Conservation (phyloP, 2,113 vertebrate species). For the Prunella himalayana region DNA sequence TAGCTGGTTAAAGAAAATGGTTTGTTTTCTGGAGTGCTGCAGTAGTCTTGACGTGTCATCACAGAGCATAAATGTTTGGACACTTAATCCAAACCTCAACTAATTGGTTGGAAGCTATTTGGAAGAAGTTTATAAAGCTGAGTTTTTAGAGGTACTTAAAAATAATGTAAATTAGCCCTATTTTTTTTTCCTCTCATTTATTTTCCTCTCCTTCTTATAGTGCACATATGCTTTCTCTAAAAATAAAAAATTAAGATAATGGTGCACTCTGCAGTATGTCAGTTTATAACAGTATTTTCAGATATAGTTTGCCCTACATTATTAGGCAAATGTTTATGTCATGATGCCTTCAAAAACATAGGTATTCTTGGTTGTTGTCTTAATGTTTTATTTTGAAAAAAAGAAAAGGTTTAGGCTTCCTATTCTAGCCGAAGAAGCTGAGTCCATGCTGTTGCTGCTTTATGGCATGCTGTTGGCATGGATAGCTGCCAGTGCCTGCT, state of each 20-base stretch:
- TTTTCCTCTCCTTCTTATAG: not conserved
- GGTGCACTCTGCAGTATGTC: not conserved
- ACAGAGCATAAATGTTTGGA: not conserved
- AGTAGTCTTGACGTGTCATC: not conserved
- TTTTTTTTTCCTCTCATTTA: not conserved
- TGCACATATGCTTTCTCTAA: not conserved
- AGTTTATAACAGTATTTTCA: conserved; percentile 8
- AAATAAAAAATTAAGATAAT: not conserved
- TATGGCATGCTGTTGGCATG: not conserved
- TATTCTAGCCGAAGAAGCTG: not conserved
- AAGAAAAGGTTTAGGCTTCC: not conserved
- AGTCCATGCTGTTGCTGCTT: not conserved
- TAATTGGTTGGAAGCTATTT: not conserved
- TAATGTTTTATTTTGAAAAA: not conserved
- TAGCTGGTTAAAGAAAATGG: not conserved
- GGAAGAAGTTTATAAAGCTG: not conserved
- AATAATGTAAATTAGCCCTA: not conserved
- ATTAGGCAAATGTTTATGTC: not conserved
- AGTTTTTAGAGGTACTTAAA: not conserved
- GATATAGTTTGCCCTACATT: not conserved
- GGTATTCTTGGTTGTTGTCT: not conserved
- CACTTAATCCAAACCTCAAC: not conserved
- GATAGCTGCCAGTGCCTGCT: not conserved
- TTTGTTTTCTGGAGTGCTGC: not conserved
- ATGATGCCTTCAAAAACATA: not conserved